Conservation (phyloP, 1,140 invertebrate genomes). For the Musca domestica region DNA sequence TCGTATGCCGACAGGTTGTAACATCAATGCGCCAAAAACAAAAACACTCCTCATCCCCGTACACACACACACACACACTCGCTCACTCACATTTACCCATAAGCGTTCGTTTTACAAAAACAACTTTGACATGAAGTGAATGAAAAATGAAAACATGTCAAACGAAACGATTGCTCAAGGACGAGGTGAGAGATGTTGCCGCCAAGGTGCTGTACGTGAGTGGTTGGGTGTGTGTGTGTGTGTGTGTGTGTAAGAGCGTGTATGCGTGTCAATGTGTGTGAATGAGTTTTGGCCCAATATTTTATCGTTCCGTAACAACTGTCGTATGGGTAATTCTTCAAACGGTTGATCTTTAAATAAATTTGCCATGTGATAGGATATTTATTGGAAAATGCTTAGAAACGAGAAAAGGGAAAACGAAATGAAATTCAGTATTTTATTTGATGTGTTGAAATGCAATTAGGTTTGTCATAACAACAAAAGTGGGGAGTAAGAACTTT, state of each 20-base stretch:
- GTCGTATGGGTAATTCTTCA: too few species aligned
- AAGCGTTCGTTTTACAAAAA: neutral
- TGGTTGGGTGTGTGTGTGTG: neutral
- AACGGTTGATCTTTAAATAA: too few species aligned
- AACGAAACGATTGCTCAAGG: constrained; percentile 19
- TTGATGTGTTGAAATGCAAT: too few species aligned
- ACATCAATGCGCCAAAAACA: neutral
- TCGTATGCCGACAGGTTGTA: neutral
- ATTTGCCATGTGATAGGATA: too few species aligned
- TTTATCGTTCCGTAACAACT: too few species aligned
- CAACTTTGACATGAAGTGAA: constrained; percentile 8
- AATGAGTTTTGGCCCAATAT: too few species aligned
- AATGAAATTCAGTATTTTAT: too few species aligned
- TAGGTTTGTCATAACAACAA: too few species aligned
- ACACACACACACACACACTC: neutral
- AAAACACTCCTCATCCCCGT: neutral
- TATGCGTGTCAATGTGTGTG: too few species aligned
- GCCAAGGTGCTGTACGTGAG: neutral
- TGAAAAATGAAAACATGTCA: constrained; percentile 20
- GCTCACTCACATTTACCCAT: neutral
- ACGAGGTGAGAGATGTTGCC: constrained; percentile 3
- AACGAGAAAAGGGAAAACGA: too few species aligned
- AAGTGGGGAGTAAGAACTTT: too few species aligned
- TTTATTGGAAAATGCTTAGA: too few species aligned
- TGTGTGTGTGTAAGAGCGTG: neutral